Conservation (phyloP, 2,797 vertebrate species). For the Tarsius wallacei region DNA sequence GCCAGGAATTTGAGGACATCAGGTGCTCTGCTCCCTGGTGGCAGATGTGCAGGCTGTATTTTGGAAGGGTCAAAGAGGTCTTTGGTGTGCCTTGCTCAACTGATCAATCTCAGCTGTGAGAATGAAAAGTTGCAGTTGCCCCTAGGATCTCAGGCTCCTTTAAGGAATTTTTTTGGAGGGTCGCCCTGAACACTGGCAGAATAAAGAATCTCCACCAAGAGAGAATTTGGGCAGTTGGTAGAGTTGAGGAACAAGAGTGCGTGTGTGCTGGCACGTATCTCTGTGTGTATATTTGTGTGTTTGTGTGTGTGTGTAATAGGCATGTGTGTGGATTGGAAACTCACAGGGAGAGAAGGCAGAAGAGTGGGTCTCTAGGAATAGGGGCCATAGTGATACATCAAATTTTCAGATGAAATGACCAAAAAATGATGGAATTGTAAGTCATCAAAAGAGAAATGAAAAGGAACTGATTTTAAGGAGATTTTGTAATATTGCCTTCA, state of each 20-base stretch:
- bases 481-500: not conserved
- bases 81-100: not conserved
- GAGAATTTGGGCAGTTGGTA: not conserved
- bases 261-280: not conserved
- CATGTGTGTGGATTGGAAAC: not conserved
- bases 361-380: not conserved
- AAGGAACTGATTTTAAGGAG: constrained; percentile 39
- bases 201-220: not conserved
- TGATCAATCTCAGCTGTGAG: not conserved
- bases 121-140: not conserved
- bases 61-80: not conserved
- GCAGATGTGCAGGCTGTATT: not conserved
- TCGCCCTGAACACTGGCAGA: not conserved
- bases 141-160: not conserved
- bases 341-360: not conserved
- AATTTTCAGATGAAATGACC: not conserved
- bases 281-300: not conserved
- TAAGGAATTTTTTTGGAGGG: not conserved
- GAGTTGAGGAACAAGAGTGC: not conserved
- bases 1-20: not conserved
- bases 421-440: not conserved
- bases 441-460: not conserved
- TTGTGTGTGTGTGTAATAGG: not conserved
- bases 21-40: not conserved
- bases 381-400: too few relatives aligned